phyloP scores from a whole-genome alignment of 2,888 invertebrate species.

The Ariolimax columbianus region DNA sequence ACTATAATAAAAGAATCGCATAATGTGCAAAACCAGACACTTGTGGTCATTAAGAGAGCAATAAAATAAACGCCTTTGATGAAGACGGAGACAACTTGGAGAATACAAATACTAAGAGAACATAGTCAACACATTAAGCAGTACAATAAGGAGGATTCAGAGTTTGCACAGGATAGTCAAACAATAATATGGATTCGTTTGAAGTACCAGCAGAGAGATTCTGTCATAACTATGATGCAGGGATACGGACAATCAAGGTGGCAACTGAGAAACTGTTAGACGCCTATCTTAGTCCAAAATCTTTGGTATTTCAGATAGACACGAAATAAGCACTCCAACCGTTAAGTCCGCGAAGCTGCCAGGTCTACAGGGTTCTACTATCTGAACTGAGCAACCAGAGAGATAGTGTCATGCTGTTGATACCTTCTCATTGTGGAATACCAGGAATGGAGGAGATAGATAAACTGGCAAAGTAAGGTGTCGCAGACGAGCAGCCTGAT shows the following conservation, averaged over 20 bases:
- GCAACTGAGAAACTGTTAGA: constrained; percentile 3
- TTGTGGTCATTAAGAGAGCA: too few species aligned
- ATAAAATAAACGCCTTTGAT: too few species aligned
- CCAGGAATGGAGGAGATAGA: background rate
- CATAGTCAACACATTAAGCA: background rate
- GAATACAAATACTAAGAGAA: too few species aligned
- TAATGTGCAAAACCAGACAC: too few species aligned
- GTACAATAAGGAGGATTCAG: background rate
- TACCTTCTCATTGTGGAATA: too few species aligned
- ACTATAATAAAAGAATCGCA: too few species aligned
- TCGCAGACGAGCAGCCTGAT: too few species aligned
- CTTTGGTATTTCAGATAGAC: background rate
- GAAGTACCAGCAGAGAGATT: background rate
- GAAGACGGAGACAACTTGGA: too few species aligned
- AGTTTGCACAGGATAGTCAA: background rate
- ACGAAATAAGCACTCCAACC: background rate
- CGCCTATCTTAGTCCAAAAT: background rate
- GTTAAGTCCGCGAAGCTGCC: background rate
- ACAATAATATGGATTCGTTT: background rate
- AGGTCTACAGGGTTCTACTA: too few species aligned
- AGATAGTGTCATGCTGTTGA: too few species aligned
- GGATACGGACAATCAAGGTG: background rate
- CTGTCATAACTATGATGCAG: constrained; percentile 16
- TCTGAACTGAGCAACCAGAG: background rate
- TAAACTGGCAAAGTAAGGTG: background rate